Base-by-base conservation (phyloP, 2,113 vertebrate species). In the Corynorhinus townsendii region DNA sequence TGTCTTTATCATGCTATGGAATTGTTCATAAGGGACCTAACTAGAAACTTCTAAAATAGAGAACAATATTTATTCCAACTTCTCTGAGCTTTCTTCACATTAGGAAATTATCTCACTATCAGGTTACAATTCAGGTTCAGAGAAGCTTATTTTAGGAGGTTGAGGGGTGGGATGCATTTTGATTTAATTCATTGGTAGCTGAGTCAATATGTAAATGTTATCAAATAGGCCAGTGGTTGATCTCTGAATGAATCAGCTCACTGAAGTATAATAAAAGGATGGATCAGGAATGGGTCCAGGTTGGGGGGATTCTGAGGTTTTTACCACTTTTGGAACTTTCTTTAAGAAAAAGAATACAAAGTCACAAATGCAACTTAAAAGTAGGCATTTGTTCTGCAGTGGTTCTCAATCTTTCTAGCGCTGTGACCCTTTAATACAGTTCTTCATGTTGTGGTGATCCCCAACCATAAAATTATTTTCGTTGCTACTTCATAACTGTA, bases 321-420 rank as follows among this genome's bases (percentile, higher is more conserved):
- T 89, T 45, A 91, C n/a, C 11, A 43, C 49, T 75, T 91, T 26
- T 59, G 52, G 33, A 7, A 11, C 9, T 86, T 94, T 89, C 35
- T 82, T 79, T 84, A 82, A 96, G 64, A 86, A 79, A 88, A 87
- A 92, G n/a, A 96, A 89, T 75, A 54, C 24, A 69, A 68, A 43
- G 4, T 91, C 94, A 14, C 11, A 69, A 68, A 86, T 56, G 22
- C 35, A 91, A 47, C 38, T 91, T 82, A 82, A 86, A 88, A 52
- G 86, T 82, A 68, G 30, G 16, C 10, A 82, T 64, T n/a, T n/a
- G n/a, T n/a, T n/a, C n/a, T n/a, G n/a, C n/a, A n/a, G n/a, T n/a
- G n/a, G n/a, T n/a, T n/a, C n/a, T n/a, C n/a, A n/a, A n/a, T n/a
- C n/a, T n/a, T n/a, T n/a, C n/a, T n/a, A n/a, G n/a, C n/a, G n/a